Conservation (phyloP, 2,888 invertebrate genomes). For the Lamellibrachia satsuma region DNA sequence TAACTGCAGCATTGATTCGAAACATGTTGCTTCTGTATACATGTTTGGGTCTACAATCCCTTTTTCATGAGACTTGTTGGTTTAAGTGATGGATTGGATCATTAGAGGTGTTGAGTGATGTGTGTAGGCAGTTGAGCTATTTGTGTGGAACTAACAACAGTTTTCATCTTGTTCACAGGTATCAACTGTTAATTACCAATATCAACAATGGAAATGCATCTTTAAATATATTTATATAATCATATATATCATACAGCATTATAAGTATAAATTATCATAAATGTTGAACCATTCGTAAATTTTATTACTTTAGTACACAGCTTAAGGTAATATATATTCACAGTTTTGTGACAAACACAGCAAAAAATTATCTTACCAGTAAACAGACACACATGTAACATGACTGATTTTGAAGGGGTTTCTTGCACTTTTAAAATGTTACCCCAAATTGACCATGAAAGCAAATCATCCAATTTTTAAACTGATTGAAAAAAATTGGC, state of each 20-base stretch:
- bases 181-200: too few species aligned
- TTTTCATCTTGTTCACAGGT: not conserved
- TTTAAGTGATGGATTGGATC: not conserved
- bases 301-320: not conserved
- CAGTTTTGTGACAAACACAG: not conserved
- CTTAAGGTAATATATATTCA: not conserved
- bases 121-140: not conserved
- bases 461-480: too few species aligned
- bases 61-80: not conserved
- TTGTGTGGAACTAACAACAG: not conserved
- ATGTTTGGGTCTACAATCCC: not conserved
- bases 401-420: too few species aligned
- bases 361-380: not conserved
- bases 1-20: not conserved
- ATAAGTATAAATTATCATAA: too few species aligned
- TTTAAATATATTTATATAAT: not conserved
- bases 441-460: too few species aligned
- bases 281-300: not conserved
- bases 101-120: not conserved
- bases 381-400: not conserved
- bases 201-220: too few species aligned
- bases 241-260: not conserved
- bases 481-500: too few species aligned
- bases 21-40: not conserved
- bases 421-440: too few species aligned